Percentiles rank a stretch among this genome's conserved stretches.
phyloP scores from a whole-genome alignment of 1,140 invertebrate species.

The Drosophila mayri region DNA sequence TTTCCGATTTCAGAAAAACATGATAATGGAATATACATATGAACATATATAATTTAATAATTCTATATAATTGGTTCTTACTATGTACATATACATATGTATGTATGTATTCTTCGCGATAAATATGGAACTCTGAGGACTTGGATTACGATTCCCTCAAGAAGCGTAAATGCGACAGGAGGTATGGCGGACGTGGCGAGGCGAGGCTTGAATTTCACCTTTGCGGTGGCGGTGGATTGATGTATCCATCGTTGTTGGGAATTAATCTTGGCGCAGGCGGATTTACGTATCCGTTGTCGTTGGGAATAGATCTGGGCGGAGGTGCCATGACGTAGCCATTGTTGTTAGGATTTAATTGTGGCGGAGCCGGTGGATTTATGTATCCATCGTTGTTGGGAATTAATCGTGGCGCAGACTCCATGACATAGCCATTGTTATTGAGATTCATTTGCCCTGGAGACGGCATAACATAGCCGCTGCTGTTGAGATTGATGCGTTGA shows the following conservation, averaged over 20 bases:
- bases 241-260: not conserved
- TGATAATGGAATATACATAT: not conserved
- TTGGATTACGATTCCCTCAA: not conserved
- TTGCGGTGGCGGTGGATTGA: not conserved
- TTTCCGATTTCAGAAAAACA: too few species aligned
- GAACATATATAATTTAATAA: not conserved
- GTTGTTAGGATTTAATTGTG: not conserved
- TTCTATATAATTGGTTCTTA: not conserved
- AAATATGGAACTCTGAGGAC: not conserved
- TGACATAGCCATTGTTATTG: not conserved
- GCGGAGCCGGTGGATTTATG: not conserved
- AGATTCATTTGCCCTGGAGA: not conserved
- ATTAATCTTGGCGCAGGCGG: not conserved
- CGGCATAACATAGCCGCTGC: not conserved
- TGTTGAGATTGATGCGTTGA: not conserved
- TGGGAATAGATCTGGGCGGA: not conserved
- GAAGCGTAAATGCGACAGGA: not conserved
- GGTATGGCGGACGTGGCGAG: not conserved
- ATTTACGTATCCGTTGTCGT: not conserved
- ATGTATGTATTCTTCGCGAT: not conserved
- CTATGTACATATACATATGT: not conserved
- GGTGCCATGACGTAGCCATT: not conserved
- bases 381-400: not conserved
- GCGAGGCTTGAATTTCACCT: not conserved
- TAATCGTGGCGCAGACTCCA: not conserved